Base-by-base conservation (phyloP, 2,113 vertebrate genomes). In the Gadus macrocephalus region DNA sequence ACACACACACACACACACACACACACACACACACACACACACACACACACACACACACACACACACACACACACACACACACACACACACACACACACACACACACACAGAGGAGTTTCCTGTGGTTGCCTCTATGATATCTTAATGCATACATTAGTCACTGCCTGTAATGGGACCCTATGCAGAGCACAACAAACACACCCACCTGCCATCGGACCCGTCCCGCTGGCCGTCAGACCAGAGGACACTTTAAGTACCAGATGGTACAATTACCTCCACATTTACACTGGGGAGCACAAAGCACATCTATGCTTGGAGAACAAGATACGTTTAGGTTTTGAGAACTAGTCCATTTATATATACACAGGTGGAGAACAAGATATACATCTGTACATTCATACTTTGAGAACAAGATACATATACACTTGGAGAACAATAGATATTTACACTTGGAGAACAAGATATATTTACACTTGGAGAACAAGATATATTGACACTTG, bases 81-180 rank as follows among this genome's bases (percentile, higher is more conserved):
- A 66, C 53, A 71, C 62, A 71, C 42, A 49, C 42, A 49, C 42
- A 49, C 42, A 49, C 15, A 38, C 67, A 61, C n/a, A 19, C 56
- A 69, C 56, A 69, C 31, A 61, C 53, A 59, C 56, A 68, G 68
- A n/a, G 68, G 12, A 38, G 49, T 70, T 74, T 71, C 68, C 62
- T 67, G 59, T 1, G 12, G 67, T 74, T 49, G 75, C 73, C 15
- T 38, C 63, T 80, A 72, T 27, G 63, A 66, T 76, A 64, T 66
- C 69, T 66, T 82, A 64, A 74, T 66, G 64, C 17, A 68, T 9
- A 35, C 31, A 12, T 59, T 65, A 49, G 59, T 69, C 60, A 53
- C 53, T 66, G 76, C 68, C 53, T 83, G 81, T 77, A 79, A 84
- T 64, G 53, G 74, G 80, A 86, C 76, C 80, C 85, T 71, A 70